A percentile compares a stretch with the other conserved stretches of the same genome.
Evolutionary conservation across 2,888 invertebrate species (phyloP).

Genomic region (Crematogaster levior): DNA sequence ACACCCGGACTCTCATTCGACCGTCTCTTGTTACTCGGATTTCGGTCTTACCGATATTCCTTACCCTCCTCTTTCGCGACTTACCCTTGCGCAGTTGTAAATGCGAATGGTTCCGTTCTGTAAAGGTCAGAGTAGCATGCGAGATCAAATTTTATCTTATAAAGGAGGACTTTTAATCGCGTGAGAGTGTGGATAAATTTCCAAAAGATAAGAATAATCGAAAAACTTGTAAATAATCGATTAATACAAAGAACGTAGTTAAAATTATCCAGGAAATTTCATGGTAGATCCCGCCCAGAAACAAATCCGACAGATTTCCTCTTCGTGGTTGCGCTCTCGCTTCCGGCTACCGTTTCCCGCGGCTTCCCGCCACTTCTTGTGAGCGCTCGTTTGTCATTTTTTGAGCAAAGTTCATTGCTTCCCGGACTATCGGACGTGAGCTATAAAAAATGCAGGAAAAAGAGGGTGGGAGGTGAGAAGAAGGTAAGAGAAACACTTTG

Average conservation of each 20-base stretch:
- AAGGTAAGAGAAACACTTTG: conserved; percentile 67
- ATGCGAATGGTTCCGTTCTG: neutral
- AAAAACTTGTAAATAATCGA: neutral
- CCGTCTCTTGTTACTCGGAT: conserved; percentile 32
- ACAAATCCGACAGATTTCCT: conserved; percentile 26
- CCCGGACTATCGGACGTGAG: conserved; percentile 69
- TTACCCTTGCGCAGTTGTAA: neutral
- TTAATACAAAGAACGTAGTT: neutral
- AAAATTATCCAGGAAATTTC: neutral
- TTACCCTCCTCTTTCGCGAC: neutral
- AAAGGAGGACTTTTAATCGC: conserved; percentile 16
- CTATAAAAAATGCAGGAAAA: conserved; percentile 68
- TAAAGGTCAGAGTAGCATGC: neutral
- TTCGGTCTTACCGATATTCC: conserved; percentile 9
- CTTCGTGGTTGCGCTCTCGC: neutral
- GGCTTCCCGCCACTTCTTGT: conserved; percentile 50
- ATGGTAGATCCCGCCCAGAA: neutral
- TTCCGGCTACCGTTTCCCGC: conserved; percentile 50
- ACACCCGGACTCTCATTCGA: conserved; percentile 23
- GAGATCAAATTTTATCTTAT: conserved; percentile 21
- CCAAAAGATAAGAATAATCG: neutral
- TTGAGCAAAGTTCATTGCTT: conserved; percentile 70
- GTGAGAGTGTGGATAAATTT: neutral
- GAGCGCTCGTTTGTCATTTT: conserved; percentile 62
- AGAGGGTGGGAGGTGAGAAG: conserved; percentile 12